Evolutionary conservation across 2,113 vertebrate genomes (phyloP).

Genomic region (Tupaia chinensis): DNA sequence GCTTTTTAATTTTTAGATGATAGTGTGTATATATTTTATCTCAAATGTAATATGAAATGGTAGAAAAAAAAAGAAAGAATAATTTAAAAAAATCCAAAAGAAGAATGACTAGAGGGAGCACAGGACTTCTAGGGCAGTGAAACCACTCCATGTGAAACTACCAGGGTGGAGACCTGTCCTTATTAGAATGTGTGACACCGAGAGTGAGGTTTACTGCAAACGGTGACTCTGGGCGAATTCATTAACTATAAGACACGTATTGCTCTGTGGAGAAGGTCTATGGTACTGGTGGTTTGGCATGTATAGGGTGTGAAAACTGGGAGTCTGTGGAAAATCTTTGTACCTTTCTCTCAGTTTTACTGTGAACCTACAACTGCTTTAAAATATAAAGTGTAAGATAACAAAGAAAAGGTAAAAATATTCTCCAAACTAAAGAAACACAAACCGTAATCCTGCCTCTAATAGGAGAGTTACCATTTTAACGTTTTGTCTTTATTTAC

Average conservation of each 20-base stretch:
- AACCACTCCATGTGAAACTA: too few relatives aligned
- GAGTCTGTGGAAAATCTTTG: not conserved
- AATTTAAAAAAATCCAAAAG: not conserved
- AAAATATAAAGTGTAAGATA: constrained; percentile 1
- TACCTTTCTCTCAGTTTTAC: not conserved
- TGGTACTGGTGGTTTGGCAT: not conserved
- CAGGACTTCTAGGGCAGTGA: not conserved
- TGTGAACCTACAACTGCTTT: not conserved
- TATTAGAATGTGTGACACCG: not conserved
- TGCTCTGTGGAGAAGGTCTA: not conserved
- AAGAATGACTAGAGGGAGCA: not conserved
- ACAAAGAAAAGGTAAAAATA: not conserved
- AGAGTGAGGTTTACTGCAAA: not conserved
- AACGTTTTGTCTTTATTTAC: constrained; percentile 30
- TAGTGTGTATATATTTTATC: not conserved
- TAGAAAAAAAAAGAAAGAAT: not conserved
- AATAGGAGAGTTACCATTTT: not conserved
- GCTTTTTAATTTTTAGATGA: not conserved
- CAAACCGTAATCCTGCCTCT: not conserved
- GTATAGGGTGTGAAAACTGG: not conserved
- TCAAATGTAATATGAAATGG: not conserved
- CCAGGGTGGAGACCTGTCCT: not conserved
- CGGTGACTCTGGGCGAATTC: not conserved
- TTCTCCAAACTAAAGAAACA: not conserved
- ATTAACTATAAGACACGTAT: not conserved